phyloP scores from a whole-genome alignment of 2,888 invertebrate species.

The Nemoura dubitans region DNA sequence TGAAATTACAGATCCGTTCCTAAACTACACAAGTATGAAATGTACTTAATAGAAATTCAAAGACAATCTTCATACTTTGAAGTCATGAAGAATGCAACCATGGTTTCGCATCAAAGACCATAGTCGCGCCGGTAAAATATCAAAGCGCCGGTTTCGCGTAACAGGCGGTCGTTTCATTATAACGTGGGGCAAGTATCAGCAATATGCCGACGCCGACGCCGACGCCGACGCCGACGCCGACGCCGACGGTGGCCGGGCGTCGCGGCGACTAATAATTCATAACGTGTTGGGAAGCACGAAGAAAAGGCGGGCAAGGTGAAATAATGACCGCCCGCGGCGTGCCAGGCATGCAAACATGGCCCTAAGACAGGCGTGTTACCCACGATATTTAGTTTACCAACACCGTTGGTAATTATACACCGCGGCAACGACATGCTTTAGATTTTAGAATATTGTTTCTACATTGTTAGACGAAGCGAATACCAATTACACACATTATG shows the following conservation, averaged over 20 bases:
- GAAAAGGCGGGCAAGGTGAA: slow-evolving; percentile 22
- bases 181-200: neutral
- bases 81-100: too few species aligned
- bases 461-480: neutral
- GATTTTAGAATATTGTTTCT: neutral
- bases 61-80: too few species aligned
- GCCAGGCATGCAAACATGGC: neutral
- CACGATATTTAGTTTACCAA: neutral
- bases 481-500: too few species aligned
- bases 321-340: slow-evolving; percentile 27
- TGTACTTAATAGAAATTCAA: too few species aligned
- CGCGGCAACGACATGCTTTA: neutral
- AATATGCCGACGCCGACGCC: neutral
- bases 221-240: slow-evolving; percentile 9
- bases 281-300: slow-evolving; percentile 12
- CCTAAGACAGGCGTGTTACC: neutral
- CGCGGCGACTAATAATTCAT: slow-evolving; percentile 27
- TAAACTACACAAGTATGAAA: too few species aligned
- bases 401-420: neutral
- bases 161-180: slow-evolving; percentile 12
- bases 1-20: too few species aligned
- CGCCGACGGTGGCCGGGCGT: slow-evolving; percentile 5
- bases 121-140: neutral
- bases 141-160: neutral
- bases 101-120: neutral